Evolutionary conservation across 2,888 invertebrate genomes (phyloP).

Genomic region (Tetrapedia diversipes): DNA sequence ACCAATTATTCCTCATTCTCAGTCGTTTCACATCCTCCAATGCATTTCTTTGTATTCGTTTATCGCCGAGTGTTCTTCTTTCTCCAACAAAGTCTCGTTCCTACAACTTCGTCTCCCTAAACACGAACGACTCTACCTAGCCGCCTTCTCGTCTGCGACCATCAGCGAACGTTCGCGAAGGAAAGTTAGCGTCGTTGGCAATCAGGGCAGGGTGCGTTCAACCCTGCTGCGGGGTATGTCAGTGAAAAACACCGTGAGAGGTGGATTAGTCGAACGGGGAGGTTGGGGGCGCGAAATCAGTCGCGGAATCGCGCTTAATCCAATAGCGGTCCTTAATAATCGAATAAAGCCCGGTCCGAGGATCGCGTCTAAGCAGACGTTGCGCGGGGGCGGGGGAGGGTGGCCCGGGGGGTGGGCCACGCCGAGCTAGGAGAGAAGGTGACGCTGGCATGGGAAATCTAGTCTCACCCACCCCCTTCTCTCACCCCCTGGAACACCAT

Average conservation of each 20-base stretch:
- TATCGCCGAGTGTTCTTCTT: too few relatives aligned
- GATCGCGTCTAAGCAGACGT: constrained; percentile 79
- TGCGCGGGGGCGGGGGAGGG: constrained; percentile 35
- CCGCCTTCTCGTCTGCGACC: too few relatives aligned
- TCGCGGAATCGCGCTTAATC: constrained; percentile 79
- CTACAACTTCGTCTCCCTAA: too few relatives aligned
- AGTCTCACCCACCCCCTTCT: constrained; percentile 62
- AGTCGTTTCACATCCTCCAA: too few relatives aligned
- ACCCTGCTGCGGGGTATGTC: constrained; percentile 22
- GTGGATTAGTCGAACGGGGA: constrained; percentile 53
- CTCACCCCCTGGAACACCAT: constrained; percentile 63
- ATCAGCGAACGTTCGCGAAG: too few relatives aligned
- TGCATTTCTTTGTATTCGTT: too few relatives aligned
- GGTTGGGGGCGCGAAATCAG: constrained; percentile 63
- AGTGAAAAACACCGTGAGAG: constrained; percentile 51
- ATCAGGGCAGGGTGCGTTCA: constrained; percentile 26
- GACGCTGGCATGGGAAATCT: constrained; percentile 74
- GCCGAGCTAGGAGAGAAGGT: constrained; percentile 62
- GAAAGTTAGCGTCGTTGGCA: constrained; percentile 50
- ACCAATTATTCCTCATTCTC: too few relatives aligned
- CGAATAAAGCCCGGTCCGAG: constrained; percentile 78
- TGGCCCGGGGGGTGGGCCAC: constrained; percentile 28
- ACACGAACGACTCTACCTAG: too few relatives aligned
- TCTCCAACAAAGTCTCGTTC: too few relatives aligned
- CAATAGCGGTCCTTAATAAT: constrained; percentile 82